A percentile compares a stretch with the other conserved stretches of the same genome.
phyloP scores from a whole-genome alignment of 2,888 invertebrate genomes.

The Dysmachus trigonus region DNA sequence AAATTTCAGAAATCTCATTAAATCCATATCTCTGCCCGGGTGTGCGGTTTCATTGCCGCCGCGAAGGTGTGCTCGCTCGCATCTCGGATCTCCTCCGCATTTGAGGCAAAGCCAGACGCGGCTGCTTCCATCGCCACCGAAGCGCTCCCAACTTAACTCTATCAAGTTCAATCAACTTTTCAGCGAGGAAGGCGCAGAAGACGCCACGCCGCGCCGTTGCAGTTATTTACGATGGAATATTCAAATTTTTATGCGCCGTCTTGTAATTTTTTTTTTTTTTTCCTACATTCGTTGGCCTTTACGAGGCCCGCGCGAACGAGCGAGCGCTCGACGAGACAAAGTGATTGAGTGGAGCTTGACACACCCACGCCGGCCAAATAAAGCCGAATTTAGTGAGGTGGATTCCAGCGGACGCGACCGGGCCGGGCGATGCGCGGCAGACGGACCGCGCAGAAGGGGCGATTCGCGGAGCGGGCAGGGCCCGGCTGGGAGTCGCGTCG shows the following conservation, averaged over 20 bases:
- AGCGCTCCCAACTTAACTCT: neutral
- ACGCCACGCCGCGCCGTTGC: neutral
- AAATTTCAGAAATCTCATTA: conserved; percentile 32
- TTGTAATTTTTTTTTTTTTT: neutral
- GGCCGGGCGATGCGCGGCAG: neutral
- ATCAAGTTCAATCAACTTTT: conserved; percentile 29
- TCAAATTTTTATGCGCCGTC: conserved; percentile 27
- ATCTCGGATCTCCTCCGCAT: neutral
- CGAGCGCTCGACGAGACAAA: neutral
- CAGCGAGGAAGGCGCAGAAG: neutral
- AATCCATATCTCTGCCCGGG: conserved; percentile 7
- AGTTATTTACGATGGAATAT: conserved; percentile 26
- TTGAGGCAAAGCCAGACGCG: neutral
- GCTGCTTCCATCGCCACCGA: neutral
- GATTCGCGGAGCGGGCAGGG: neutral
- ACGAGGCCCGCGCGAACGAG: neutral
- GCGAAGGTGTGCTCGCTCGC: neutral
- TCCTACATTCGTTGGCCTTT: neutral
- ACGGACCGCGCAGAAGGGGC: neutral
- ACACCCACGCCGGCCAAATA: conserved; percentile 16
- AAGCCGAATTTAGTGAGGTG: conserved; percentile 31
- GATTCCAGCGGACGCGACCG: neutral
- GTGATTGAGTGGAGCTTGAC: conserved; percentile 21
- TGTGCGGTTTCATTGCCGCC: neutral
- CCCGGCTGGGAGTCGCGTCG: neutral